Evolutionary conservation across 1,140 invertebrate genomes (phyloP).

Genomic region (silkworm (Bombyx mori)): ASM3026992v2 NC_085129.1:12446001-12446500

Average conservation of each 20-base stretch:
- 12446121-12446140: no score
- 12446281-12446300: constrained; percentile 10
- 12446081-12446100: no score
- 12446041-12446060: no score
- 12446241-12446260: neutral
- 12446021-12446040: no score
- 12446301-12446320: constrained; percentile 10
- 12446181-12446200: no score
- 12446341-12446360: constrained; percentile 15
- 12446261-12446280: neutral
- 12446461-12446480: constrained; percentile 11
- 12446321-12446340: constrained; percentile 10
- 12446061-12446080: no score
- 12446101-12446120: no score
- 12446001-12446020: no score
- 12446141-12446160: no score
- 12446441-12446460: constrained; percentile 3
- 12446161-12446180: no score
- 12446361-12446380: constrained; percentile 8
- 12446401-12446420: neutral
- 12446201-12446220: no score
- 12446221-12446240: no score
- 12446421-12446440: neutral
- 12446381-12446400: constrained; percentile 7
- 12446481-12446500: constrained; percentile 9